Evolutionary conservation across 92 coral and sea anemone species (phyloP).

Genomic region (Diadumene lineata): DNA sequence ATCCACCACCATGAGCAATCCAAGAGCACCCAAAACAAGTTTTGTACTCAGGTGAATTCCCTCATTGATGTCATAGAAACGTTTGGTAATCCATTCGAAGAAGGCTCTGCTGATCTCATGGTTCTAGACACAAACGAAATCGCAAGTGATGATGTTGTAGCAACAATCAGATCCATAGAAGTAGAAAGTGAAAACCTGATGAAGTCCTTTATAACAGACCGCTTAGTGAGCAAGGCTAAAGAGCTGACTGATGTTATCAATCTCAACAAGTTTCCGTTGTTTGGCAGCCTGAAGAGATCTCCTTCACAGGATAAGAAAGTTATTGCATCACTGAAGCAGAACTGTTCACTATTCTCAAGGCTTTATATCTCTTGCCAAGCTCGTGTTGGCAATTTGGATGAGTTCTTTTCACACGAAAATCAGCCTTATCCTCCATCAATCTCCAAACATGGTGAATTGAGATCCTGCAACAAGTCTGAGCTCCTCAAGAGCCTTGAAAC

Average conservation of each 20-base stretch:
- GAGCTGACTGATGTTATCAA: constrained; percentile 47
- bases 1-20: constrained; percentile 38
- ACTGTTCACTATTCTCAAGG: constrained; percentile 67
- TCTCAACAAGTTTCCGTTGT: constrained; percentile 57
- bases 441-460: constrained; percentile 44
- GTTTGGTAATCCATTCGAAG: constrained; percentile 49
- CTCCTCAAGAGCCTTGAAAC: constrained; percentile 38
- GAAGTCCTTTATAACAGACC: constrained; percentile 35
- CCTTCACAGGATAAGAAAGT: constrained; percentile 36
- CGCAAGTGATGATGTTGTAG: constrained; percentile 22
- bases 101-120: constrained; percentile 25
- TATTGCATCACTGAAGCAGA: constrained; percentile 58
- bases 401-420: constrained; percentile 58
- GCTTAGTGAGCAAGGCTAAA: constrained; percentile 40
- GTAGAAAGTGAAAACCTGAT: constrained; percentile 47
- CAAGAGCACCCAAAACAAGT: constrained; percentile 8
- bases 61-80: constrained; percentile 23
- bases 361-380: constrained; percentile 60
- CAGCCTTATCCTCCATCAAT: constrained; percentile 64
- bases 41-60: constrained; percentile 24
- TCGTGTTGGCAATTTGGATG: constrained; percentile 64
- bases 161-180: constrained; percentile 36
- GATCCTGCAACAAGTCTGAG: constrained; percentile 64
- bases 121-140: constrained; percentile 21
- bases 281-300: constrained; percentile 34